Evolutionary conservation across 2,113 vertebrate genomes (phyloP), one percentile per base, ranked within the genome.

Genomic region (Cisticola juncidis): DNA sequence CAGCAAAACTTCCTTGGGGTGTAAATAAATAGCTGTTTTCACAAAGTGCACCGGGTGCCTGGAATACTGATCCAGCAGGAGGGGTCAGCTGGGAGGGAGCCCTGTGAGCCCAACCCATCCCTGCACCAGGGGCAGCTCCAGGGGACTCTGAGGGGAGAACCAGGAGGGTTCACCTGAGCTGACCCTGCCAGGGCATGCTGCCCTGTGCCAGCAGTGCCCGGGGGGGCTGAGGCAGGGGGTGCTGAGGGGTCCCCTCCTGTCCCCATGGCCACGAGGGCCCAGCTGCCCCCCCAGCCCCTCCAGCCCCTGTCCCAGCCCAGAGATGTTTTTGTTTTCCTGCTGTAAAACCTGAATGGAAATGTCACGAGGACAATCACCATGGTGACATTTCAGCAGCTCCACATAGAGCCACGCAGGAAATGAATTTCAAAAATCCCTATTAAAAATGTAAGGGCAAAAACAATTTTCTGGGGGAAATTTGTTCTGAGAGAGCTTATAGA

Each of bases 351-450:
- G 78, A 62, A 86, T 82, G 91, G 90, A 95, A 94, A 94, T 95
- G 96, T 88, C 94, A 96, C 47, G 51, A 77, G 95, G 94, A 95
- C 96, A 80, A 95, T 97, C 95, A 91, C 96, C 95, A 96, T 96
- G 94, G 95, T 94, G 95, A 97, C 94, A 94, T 92, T 95, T 95
- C 90, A 36, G 91, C 94, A 47, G 94, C 78, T 71, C 95, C 70
- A 7, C 26, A 24, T 0, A 90, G 84, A 97, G 87, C 90, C 45
- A 72, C 3, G 48, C 73, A 91, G 94, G 90, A 94, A 95, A 96
- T 95, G 96, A 95, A 85, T 93, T 90, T 72, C 65, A 96, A 94
- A 96, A 96, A 82, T 90, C 74, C 94, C 94, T 69, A 91, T 93
- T 94, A 88, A 95, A 94, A 93, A 95, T 68, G 88, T 92, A 94